Conservation (phyloP, 2,113 vertebrate genomes). For the Galemys pyrenaicus region DNA sequence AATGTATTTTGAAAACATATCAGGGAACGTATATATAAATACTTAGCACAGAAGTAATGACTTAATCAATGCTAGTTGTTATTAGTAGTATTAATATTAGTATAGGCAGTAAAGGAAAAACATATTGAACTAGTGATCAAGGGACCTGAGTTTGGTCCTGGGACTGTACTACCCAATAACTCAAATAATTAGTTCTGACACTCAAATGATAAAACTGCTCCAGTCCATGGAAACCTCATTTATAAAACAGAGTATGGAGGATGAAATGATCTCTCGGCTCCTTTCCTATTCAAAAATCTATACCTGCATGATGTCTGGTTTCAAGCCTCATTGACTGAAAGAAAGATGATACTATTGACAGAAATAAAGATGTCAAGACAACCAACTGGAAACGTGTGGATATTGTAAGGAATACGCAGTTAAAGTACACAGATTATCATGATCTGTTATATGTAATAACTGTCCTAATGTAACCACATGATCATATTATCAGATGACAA, state of each 20-base stretch:
- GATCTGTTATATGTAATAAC: background rate
- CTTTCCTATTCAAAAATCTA: slow-evolving; percentile 4
- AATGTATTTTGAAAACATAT: background rate
- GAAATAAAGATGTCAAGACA: slow-evolving; percentile 45
- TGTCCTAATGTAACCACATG: background rate
- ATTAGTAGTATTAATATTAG: background rate
- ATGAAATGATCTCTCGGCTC: background rate
- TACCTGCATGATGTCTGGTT: background rate
- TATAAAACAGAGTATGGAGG: slow-evolving; percentile 9
- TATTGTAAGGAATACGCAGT: background rate
- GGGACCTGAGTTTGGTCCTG: background rate
- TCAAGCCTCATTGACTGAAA: background rate
- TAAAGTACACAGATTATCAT: background rate
- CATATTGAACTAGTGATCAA: background rate
- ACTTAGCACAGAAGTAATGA: background rate
- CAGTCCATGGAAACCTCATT: background rate
- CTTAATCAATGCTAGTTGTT: background rate
- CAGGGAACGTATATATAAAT: background rate
- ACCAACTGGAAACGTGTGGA: background rate
- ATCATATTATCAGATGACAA: slow-evolving; percentile 2
- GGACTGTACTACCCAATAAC: background rate
- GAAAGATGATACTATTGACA: background rate
- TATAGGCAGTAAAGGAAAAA: background rate
- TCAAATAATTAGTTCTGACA: slow-evolving; percentile 12
- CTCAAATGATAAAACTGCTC: background rate